phyloP scores from a whole-genome alignment of 2,888 invertebrate species.

The Melinaea menophilus region DNA sequence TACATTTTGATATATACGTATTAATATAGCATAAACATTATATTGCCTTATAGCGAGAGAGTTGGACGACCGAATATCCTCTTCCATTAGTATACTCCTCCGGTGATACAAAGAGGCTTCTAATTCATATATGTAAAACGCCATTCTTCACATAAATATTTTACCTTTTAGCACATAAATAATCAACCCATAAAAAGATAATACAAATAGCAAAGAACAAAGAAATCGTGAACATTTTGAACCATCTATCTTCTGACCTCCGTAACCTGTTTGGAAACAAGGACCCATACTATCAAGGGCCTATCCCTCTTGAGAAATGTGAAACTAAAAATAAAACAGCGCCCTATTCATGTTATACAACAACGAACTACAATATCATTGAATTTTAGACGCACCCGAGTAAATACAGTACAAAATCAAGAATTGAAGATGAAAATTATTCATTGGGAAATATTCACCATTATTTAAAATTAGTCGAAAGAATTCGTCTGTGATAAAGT shows the following conservation, averaged over 20 bases:
- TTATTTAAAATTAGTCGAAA: slow-evolving; percentile 16
- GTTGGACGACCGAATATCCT: too few relatives aligned
- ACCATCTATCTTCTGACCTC: slow-evolving; percentile 18
- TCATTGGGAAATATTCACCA: slow-evolving; percentile 14
- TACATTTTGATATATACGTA: too few relatives aligned
- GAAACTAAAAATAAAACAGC: slow-evolving; percentile 22
- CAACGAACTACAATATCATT: slow-evolving; percentile 22
- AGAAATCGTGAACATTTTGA: slow-evolving; percentile 12
- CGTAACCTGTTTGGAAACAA: slow-evolving; percentile 21
- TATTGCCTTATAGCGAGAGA: too few relatives aligned
- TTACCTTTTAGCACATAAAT: background rate
- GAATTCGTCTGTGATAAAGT: slow-evolving; percentile 18
- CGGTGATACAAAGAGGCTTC: too few relatives aligned
- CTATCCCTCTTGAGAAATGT: slow-evolving; percentile 27
- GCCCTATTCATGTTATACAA: slow-evolving; percentile 22
- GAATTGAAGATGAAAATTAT: slow-evolving; percentile 17
- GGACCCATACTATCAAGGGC: slow-evolving; percentile 18
- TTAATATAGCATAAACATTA: too few relatives aligned
- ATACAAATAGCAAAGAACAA: slow-evolving; percentile 11
- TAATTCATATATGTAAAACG: too few relatives aligned
- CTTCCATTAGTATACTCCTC: too few relatives aligned
- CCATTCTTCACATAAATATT: background rate
- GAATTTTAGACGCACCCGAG: slow-evolving; percentile 16
- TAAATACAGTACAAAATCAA: slow-evolving; percentile 15
- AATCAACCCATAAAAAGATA: slow-evolving; percentile 7